phyloP scores from a whole-genome alignment of 2,113 vertebrate genomes.

The Oreochromis tanganicae region DNA sequence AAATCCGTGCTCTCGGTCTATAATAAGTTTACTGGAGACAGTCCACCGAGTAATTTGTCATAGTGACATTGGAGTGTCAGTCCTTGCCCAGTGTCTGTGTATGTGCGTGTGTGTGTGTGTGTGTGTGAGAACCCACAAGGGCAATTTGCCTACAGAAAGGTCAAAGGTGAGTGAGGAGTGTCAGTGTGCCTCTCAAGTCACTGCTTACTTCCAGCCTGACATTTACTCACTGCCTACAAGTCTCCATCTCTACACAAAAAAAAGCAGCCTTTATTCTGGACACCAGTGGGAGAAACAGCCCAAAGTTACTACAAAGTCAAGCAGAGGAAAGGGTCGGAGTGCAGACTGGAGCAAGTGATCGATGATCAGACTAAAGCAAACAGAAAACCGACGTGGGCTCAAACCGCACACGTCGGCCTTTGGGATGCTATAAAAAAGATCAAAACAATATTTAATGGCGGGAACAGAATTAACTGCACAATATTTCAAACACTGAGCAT shows the following conservation, averaged over 20 bases:
- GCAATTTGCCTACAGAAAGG: constrained; percentile 66
- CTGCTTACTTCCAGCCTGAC: constrained; percentile 30
- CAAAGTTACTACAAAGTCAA: background rate
- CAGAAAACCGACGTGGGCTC: background rate
- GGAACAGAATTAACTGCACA: constrained; percentile 15
- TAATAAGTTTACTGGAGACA: constrained; percentile 57
- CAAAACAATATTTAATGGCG: background rate
- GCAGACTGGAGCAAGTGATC: background rate
- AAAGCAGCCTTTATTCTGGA: background rate
- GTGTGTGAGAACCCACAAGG: constrained; percentile 33
- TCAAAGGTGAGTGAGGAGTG: constrained; percentile 65
- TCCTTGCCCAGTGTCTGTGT: background rate
- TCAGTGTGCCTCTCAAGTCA: constrained; percentile 53
- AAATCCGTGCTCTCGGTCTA: constrained; percentile 50
- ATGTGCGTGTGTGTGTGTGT: background rate
- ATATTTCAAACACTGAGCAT: constrained; percentile 52
- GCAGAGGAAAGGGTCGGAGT: background rate
- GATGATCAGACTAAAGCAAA: background rate
- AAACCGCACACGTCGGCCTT: background rate
- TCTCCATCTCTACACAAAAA: background rate
- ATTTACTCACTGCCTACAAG: constrained; percentile 1
- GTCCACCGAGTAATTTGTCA: constrained; percentile 42
- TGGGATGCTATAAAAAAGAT: background rate
- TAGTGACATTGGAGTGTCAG: constrained; percentile 20
- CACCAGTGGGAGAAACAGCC: background rate